phyloP scores from a whole-genome alignment of 2,113 vertebrate species.

The Petaurus breviceps region DNA sequence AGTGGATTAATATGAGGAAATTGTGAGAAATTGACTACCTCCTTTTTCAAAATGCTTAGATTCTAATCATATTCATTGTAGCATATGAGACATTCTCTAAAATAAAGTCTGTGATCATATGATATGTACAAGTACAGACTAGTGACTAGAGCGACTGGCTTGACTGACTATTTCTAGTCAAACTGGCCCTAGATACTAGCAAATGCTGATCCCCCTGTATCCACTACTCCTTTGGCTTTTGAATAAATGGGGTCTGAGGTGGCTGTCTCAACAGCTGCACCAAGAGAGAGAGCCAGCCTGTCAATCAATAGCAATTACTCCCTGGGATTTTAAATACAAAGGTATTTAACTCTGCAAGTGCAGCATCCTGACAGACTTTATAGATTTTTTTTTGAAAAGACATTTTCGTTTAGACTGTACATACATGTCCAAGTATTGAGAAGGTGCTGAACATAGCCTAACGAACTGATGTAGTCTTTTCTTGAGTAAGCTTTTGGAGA shows the following conservation, averaged over 20 bases:
- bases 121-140: background rate
- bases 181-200: conserved; percentile 37
- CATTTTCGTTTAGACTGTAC: conserved; percentile 11
- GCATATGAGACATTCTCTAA: background rate
- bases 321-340: conserved; percentile 55
- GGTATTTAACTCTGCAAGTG: conserved; percentile 26
- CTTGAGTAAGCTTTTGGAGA: background rate
- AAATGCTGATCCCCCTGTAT: conserved; percentile 3
- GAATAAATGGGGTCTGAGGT: conserved; percentile 50
- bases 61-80: background rate
- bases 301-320: conserved; percentile 52
- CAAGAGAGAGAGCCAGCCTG: conserved; percentile 61
- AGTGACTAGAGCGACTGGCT: conserved; percentile 53
- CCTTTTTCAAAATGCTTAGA: background rate
- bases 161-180: conserved; percentile 59
- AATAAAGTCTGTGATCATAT: background rate
- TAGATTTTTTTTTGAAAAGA: conserved; percentile 31
- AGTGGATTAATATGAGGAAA: background rate
- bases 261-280: conserved; percentile 41
- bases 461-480: background rate
- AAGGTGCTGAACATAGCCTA: background rate
- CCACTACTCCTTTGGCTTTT: conserved; percentile 51
- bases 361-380: conserved; percentile 24
- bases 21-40: background rate
- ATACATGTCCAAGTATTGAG: background rate